phyloP scores from a whole-genome alignment of 2,888 invertebrate genomes.

The Trissolcus brochymenae region DNA sequence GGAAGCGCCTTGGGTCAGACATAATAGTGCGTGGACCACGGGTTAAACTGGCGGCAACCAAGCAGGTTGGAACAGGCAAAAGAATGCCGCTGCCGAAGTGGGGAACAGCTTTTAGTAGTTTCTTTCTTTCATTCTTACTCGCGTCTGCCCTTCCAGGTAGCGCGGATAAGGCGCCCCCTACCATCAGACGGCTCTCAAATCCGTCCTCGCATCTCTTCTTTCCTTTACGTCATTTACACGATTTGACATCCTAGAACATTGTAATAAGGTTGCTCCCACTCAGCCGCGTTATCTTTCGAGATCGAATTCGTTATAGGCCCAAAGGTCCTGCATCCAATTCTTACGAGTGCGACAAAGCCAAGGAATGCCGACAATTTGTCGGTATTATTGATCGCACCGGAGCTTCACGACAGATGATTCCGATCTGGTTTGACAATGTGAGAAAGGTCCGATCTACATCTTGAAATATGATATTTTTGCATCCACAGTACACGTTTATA shows the following conservation, averaged over 20 bases:
- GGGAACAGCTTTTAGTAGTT: slow-evolving; percentile 36
- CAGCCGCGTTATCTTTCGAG: slow-evolving; percentile 31
- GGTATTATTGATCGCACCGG: slow-evolving; percentile 43
- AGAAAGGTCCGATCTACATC: slow-evolving; percentile 7
- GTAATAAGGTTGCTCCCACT: slow-evolving; percentile 37
- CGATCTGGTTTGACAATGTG: slow-evolving; percentile 18
- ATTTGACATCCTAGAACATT: slow-evolving; percentile 47
- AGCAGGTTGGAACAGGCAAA: slow-evolving; percentile 68
- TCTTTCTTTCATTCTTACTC: slow-evolving; percentile 43
- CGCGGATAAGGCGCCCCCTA: slow-evolving; percentile 20
- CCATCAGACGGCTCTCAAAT: slow-evolving; percentile 9
- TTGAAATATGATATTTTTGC: slow-evolving; percentile 1
- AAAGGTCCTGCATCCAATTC: slow-evolving; percentile 20
- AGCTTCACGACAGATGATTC: slow-evolving; percentile 14
- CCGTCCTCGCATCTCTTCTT: slow-evolving; percentile 13
- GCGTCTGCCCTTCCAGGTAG: slow-evolving; percentile 47
- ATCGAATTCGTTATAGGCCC: slow-evolving; percentile 13
- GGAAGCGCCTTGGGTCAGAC: slow-evolving; percentile 71
- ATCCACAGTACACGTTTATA: no score
- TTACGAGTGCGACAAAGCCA: slow-evolving; percentile 25
- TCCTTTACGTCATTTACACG: slow-evolving; percentile 30
- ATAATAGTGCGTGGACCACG: slow-evolving; percentile 70
- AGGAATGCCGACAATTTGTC: slow-evolving; percentile 48
- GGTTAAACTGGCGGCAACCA: slow-evolving; percentile 69
- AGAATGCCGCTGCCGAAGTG: slow-evolving; percentile 65